phyloP scores from a whole-genome alignment of 2,888 invertebrate genomes.

The Physocephala rufipes region DNA sequence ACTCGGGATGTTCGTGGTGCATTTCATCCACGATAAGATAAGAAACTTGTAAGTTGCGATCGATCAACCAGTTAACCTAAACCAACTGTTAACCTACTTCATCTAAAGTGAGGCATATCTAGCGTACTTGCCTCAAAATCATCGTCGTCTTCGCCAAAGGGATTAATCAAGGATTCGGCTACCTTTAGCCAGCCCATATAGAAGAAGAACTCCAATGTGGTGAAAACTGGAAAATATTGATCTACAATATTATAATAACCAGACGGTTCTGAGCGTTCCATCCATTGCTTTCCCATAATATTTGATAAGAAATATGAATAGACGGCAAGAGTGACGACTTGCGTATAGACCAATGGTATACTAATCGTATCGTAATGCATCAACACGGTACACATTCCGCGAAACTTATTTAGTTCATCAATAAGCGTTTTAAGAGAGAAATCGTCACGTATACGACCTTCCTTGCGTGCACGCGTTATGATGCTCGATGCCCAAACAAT shows the following conservation, averaged over 20 bases:
- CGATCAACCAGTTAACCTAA: slow-evolving; percentile 87
- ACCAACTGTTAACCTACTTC: background rate
- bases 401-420: slow-evolving; percentile 83
- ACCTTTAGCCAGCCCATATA: slow-evolving; percentile 92
- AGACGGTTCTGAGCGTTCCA: slow-evolving; percentile 67
- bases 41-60: slow-evolving; percentile 81
- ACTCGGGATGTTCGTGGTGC: slow-evolving; percentile 89
- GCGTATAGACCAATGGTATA: slow-evolving; percentile 83
- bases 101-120: background rate
- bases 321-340: slow-evolving; percentile 87
- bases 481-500: slow-evolving; percentile 91
- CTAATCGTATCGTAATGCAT: slow-evolving; percentile 79
- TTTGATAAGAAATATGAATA: slow-evolving; percentile 89
- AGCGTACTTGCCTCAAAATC: slow-evolving; percentile 76
- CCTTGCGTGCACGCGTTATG: slow-evolving; percentile 84
- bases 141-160: slow-evolving; percentile 89
- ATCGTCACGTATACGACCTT: slow-evolving; percentile 87
- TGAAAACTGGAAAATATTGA: slow-evolving; percentile 87
- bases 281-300: slow-evolving; percentile 87
- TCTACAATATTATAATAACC: slow-evolving; percentile 72
- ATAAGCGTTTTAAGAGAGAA: slow-evolving; percentile 90
- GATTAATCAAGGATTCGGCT: slow-evolving; percentile 88
- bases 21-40: slow-evolving; percentile 93
- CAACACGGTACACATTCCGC: slow-evolving; percentile 77
- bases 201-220: slow-evolving; percentile 85